Percentiles rank a stretch among this genome's conserved stretches.
phyloP scores from a whole-genome alignment of 2,888 invertebrate species.

The Temnothorax rugatulus region DNA sequence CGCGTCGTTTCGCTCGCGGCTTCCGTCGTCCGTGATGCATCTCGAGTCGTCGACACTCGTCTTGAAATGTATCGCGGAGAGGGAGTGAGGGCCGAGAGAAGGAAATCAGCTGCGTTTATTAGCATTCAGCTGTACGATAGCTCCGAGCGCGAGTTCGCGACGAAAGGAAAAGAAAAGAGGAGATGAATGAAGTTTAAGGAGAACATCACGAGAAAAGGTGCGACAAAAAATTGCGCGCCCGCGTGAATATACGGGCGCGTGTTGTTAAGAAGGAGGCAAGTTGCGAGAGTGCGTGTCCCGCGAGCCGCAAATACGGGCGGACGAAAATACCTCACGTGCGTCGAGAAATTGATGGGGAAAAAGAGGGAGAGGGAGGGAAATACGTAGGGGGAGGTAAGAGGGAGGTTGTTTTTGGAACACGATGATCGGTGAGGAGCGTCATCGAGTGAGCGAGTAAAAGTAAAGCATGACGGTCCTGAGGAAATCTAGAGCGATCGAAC shows the following conservation, averaged over 20 bases:
- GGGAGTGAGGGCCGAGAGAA: conserved; percentile 3
- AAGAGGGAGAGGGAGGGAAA: conserved; percentile 39
- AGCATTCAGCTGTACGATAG: conserved; percentile 5
- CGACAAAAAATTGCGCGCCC: conserved; percentile 11
- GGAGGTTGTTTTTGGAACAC: conserved; percentile 67
- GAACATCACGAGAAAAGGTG: conserved; percentile 27
- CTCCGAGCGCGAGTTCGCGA: conserved; percentile 8
- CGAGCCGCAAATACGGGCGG: conserved; percentile 69
- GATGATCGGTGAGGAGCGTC: conserved; percentile 66
- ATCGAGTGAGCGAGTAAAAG: conserved; percentile 65
- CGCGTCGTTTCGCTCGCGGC: background rate
- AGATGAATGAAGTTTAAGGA: background rate
- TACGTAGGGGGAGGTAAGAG: conserved; percentile 47
- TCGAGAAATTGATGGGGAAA: conserved; percentile 61
- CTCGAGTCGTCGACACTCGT: background rate
- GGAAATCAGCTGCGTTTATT: conserved; percentile 39
- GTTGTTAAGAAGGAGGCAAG: conserved; percentile 57
- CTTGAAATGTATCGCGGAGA: background rate
- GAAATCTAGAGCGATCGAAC: conserved; percentile 43
- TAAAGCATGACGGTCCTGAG: conserved; percentile 66
- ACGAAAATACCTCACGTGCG: conserved; percentile 83
- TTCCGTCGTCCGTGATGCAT: conserved; percentile 5
- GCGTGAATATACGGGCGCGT: conserved; percentile 22
- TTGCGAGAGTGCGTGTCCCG: conserved; percentile 75
- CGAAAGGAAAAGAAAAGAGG: background rate